A percentile compares a stretch with the other conserved stretches of the same genome.
phyloP scores from a whole-genome alignment of 1,140 invertebrate species.

The Pygmarrhopalites habei region DNA sequence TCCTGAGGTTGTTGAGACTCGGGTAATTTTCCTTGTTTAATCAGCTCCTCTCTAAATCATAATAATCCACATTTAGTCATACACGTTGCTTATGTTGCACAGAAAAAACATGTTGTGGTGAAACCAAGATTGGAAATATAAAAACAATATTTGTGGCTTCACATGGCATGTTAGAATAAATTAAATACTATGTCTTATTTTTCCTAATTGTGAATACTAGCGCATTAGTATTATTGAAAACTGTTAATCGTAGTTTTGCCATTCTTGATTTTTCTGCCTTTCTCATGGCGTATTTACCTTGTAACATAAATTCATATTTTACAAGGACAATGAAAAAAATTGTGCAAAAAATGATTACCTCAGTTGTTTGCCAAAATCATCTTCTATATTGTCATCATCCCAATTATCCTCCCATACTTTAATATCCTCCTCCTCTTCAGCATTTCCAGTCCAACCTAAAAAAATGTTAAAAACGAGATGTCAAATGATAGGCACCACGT shows the following conservation, averaged over 20 bases:
- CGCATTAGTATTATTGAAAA: too few species aligned
- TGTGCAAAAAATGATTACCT: slow-evolving; percentile 50
- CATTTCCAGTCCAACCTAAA: slow-evolving; percentile 77
- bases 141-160: background rate
- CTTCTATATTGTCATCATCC: slow-evolving; percentile 98
- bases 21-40: slow-evolving; percentile 27
- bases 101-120: too few species aligned
- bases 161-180: too few species aligned
- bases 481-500: too few species aligned
- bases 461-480: too few species aligned
- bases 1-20: slow-evolving; percentile 2
- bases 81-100: too few species aligned
- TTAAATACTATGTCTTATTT: background rate
- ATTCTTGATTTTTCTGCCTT: too few species aligned
- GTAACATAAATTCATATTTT: too few species aligned
- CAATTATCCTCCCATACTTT: slow-evolving; percentile 99
- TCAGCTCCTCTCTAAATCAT: slow-evolving; percentile 36
- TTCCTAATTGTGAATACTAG: background rate
- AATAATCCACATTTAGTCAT: too few species aligned
- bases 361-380: slow-evolving; percentile 93
- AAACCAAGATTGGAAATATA: slow-evolving; percentile 12
- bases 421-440: slow-evolving; percentile 73
- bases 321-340: too few species aligned
- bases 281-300: too few species aligned
- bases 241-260: too few species aligned